These are phyloP conservation scores for Apis cerana DNA, from an alignment of 1,140 invertebrate genomes.

Conservation along the genomic window DNA sequence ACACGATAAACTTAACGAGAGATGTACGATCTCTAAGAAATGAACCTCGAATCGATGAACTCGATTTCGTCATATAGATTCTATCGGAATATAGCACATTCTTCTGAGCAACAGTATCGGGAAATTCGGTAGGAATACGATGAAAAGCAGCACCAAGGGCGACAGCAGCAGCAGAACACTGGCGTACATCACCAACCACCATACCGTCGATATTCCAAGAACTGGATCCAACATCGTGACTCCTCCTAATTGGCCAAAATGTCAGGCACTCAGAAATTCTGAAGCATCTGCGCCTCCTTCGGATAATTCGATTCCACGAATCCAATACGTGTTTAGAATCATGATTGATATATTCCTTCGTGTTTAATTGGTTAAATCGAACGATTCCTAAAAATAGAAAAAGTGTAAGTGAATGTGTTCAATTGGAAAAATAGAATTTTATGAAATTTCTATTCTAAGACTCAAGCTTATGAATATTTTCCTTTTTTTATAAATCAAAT, in stretches of 20 bases:
- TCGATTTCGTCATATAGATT: constrained; percentile 70
- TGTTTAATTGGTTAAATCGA: neutral
- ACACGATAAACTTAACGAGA: too few species aligned
- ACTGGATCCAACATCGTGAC: constrained; percentile 72
- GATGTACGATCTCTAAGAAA: neutral
- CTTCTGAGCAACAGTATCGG: constrained; percentile 75
- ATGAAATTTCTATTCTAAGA: neutral
- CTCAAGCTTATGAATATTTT: neutral
- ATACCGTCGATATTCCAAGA: constrained; percentile 72
- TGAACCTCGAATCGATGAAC: neutral
- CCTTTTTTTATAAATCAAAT: neutral
- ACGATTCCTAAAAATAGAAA: constrained; percentile 36
- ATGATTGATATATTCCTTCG: constrained; percentile 35
- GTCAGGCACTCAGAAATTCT: constrained; percentile 9
- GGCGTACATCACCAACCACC: constrained; percentile 76
- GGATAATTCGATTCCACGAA: constrained; percentile 31
- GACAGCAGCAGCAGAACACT: constrained; percentile 74
- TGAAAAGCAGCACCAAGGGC: constrained; percentile 73
- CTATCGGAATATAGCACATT: constrained; percentile 78
- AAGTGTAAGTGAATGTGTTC: neutral
- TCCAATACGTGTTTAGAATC: neutral
- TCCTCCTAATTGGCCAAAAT: constrained; percentile 23
- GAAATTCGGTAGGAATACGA: constrained; percentile 77
- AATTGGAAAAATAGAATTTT: neutral
- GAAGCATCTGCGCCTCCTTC: constrained; percentile 25